Base-by-base conservation (phyloP, 2,797 vertebrate genomes). In the Cheirogaleus major region DNA sequence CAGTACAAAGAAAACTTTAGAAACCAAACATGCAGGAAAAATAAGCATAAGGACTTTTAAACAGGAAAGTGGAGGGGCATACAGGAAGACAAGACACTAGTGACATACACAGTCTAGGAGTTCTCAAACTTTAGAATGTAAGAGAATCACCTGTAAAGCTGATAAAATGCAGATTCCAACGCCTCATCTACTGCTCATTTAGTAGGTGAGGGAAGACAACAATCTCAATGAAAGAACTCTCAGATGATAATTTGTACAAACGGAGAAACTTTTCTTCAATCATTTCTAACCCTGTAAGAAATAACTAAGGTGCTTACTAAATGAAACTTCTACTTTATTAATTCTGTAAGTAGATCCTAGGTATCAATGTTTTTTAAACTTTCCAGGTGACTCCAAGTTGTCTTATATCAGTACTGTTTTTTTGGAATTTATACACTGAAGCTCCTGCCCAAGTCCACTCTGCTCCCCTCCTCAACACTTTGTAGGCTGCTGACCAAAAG, bases 311-410 rank as follows among this genome's bases (percentile, higher is more conserved):
- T 59, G 13, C 55, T 84, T 70, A 73, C 48, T 67, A 84, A 83
- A 45, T 70, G 82, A 86, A 90, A 70, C 57, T 43, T 89, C n/a
- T 55, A 81, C 65, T 63, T 83, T 59, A 85, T 0, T 59, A 85
- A 82, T 7, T 82, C 48, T 35, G 6, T 4, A 75, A 32, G 43
- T 57, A 89, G n/a, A 88, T n/a, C 3, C n/a, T 43, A 52, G 11
- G 83, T 85, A 89, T 27, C 65, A 94, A 72, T 52, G 43, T 89
- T 92, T 89, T 79, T 55, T 41, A 73, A 92, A 85, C 23, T 75
- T 85, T 89, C 8, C 32, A 69, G 50, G 32, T 86, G 67, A 84
- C n/a, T 73, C 57, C 57, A 96, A 50, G 69, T 91, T 63, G 32
- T 59, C 52, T 59, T 90, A 45, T 61, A 76, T 70, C 13, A 18